A percentile compares a stretch with the other conserved stretches of the same genome.
phyloP scores from a whole-genome alignment of 2,888 invertebrate genomes.

The Ellobium chinense region DNA sequence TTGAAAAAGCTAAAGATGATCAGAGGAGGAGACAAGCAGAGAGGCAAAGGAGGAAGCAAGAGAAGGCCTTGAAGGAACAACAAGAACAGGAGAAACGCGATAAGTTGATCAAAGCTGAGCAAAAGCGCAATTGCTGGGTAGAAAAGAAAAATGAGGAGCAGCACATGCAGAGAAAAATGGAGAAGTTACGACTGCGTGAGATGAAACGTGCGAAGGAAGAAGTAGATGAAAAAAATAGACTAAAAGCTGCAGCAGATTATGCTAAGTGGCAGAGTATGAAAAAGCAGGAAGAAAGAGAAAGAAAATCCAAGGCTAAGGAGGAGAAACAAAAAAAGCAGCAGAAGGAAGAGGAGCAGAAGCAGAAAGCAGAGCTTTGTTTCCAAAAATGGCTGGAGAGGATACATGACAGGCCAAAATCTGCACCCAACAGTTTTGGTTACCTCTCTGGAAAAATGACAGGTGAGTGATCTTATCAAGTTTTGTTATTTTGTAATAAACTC shows the following conservation, averaged over 20 bases:
- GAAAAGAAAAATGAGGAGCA: constrained; percentile 62
- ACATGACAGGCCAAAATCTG: constrained; percentile 63
- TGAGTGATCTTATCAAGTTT: constrained; percentile 46
- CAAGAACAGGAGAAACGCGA: constrained; percentile 62
- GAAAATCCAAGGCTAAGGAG: constrained; percentile 61
- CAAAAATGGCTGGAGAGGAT: constrained; percentile 68
- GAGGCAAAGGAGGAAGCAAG: constrained; percentile 58
- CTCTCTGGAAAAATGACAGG: constrained; percentile 71
- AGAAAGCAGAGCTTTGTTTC: constrained; percentile 64
- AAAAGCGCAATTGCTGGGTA: constrained; percentile 65
- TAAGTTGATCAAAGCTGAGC: constrained; percentile 60
- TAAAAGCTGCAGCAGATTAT: constrained; percentile 56
- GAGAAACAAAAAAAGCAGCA: constrained; percentile 53
- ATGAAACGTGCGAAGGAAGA: constrained; percentile 51
- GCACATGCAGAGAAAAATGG: constrained; percentile 51
- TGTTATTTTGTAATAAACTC: not conserved
- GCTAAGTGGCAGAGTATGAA: constrained; percentile 56
- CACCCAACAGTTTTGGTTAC: constrained; percentile 69
- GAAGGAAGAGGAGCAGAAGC: constrained; percentile 59
- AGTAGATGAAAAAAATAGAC: constrained; percentile 48
- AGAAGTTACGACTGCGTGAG: constrained; percentile 46
- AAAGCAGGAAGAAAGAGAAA: constrained; percentile 60
- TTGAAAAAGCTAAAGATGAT: constrained; percentile 71
- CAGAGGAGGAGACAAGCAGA: constrained; percentile 55
- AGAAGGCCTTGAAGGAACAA: constrained; percentile 56